Conservation (phyloP, 2,797 vertebrate genomes). For the Periophthalmus magnuspinnatus region DNA sequence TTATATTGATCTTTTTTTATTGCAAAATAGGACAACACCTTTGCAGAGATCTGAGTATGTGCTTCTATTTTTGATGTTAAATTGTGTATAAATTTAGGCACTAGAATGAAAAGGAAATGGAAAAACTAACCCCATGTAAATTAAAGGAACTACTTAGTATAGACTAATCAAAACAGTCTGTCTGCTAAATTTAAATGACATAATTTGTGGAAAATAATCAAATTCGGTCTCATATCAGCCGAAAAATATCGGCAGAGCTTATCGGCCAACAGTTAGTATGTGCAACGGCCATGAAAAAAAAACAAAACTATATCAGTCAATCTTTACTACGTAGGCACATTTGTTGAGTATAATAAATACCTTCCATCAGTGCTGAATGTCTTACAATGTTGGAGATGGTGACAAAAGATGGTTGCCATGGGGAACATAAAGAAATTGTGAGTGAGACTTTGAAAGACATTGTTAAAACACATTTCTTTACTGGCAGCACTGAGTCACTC, state of each 20-base stretch:
- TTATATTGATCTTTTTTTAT: neutral
- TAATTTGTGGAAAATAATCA: too few species aligned
- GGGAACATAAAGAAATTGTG: constrained; percentile 19
- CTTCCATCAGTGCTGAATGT: neutral
- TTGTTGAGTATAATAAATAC: neutral
- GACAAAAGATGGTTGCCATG: constrained; percentile 14
- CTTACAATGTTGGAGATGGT: neutral
- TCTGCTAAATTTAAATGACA: too few species aligned
- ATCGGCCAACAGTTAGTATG: too few species aligned
- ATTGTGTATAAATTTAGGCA: neutral
- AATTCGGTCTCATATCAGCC: too few species aligned
- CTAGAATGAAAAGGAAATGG: neutral
- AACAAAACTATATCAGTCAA: too few species aligned
- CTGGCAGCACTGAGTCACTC: constrained; percentile 68
- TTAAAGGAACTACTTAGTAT: neutral
- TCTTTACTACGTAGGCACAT: neutral
- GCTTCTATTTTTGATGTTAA: neutral
- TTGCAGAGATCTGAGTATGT: neutral
- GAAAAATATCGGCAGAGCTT: too few species aligned
- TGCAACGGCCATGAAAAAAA: too few species aligned
- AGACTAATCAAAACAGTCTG: too few species aligned
- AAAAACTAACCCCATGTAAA: neutral
- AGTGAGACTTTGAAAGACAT: constrained; percentile 39
- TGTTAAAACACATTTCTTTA: constrained; percentile 52
- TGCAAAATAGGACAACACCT: neutral